phyloP scores from a whole-genome alignment of 2,113 vertebrate genomes.

The Pangasianodon hypophthalmus region DNA sequence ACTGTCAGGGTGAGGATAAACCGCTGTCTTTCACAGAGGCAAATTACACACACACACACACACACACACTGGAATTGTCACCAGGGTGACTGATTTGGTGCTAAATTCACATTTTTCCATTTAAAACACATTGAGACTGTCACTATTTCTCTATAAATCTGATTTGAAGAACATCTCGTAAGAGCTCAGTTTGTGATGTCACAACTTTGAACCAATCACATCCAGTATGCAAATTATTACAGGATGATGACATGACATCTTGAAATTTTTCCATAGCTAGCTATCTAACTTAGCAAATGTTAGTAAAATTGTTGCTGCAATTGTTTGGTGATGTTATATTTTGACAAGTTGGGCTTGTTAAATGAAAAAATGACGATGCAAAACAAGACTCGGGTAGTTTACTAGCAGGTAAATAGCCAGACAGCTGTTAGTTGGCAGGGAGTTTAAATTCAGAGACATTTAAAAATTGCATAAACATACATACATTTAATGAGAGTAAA shows the following conservation, averaged over 20 bases:
- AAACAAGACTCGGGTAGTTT: not conserved
- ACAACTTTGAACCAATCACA: not conserved
- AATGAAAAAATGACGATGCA: not conserved
- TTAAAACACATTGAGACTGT: not conserved
- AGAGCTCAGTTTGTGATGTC: not conserved
- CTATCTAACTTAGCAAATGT: not conserved
- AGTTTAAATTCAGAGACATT: not conserved
- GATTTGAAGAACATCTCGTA: not conserved
- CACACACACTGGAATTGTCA: not conserved
- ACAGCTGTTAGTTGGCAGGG: not conserved
- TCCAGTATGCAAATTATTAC: not conserved
- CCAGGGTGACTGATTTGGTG: not conserved
- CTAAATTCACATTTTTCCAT: not conserved
- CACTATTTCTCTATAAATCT: not conserved
- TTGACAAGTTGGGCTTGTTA: not conserved
- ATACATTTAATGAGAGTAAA: not conserved
- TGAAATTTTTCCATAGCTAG: not conserved
- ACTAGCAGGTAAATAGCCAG: not conserved
- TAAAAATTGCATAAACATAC: not conserved
- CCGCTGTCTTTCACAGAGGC: conserved; percentile 41
- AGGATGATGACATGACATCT: not conserved
- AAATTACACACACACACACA: conserved; percentile 16
- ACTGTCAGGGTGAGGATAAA: conserved; percentile 29
- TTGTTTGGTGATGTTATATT: not conserved
- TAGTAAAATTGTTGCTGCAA: not conserved